Base-by-base conservation (phyloP, 2,888 invertebrate genomes). In the Drosophila dives region DNA sequence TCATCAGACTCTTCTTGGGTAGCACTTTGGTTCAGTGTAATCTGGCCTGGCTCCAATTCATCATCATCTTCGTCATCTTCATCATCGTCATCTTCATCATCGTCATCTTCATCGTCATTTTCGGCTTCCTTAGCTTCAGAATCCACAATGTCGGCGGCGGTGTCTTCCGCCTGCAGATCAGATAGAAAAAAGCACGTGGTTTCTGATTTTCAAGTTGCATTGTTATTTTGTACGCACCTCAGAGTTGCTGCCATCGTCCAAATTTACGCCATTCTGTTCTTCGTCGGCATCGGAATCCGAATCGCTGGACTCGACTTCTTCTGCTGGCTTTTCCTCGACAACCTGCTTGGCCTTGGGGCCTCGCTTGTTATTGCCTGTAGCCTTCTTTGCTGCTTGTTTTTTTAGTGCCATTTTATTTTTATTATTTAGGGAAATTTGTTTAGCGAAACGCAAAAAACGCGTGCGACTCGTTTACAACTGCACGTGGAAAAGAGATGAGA, bases 401-500 rank as follows among this genome's bases (percentile, higher is more conserved):
- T 77, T 90, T 56, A 71, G 84, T 4, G 75, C 91, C 90, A 91
- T 91, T 72, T 72, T 63, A 7, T 20, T 40, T 11, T 55, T 32
- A 23, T 34, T 20, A 10, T 36, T 23, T 17, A 36, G 15, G 3
- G 2, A 54, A 66, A 32, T 23, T 55, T 49, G 32, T 58, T 20
- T 12, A 11, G 8, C 10, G 49, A 74, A 50, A 32, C 26, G 7
- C 20, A 20, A 29, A 56, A 12, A 81, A 74, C 71, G 81, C 84
- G 86, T 76, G 80, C 32, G 10, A 12, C 55, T 49, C 33, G 60
- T 49, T 50, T 15, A 45, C 17, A 64, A 72, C 42, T 51, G 86
- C 83, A 84, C 83, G 86, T 84, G 83, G 83, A 68, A 73, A 81
- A 75, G 72, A 75, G 78, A 26, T 23, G 10, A 1, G 3, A 29